These are phyloP conservation scores for Xenopus borealis DNA, from an alignment of 2,113 vertebrate genomes.

Conservation along the genomic window DNA sequence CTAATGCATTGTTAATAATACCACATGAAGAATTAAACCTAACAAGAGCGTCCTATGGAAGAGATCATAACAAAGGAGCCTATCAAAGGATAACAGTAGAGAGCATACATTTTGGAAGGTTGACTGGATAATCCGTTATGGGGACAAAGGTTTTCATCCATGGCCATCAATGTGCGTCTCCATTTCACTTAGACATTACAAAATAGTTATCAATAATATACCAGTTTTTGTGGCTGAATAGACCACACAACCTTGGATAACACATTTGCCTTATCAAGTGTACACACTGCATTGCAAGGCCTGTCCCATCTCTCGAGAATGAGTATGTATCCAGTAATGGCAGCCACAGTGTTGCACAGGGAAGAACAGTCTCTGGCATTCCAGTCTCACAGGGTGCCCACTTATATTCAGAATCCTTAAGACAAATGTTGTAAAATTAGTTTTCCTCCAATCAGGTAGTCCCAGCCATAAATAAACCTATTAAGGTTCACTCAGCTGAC, in stretches of 20 bases:
- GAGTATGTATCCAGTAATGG: not conserved
- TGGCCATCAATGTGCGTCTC: not conserved
- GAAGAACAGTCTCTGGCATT: not conserved
- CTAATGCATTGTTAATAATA: constrained; percentile 45
- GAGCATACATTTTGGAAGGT: constrained; percentile 33
- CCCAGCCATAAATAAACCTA: too few species aligned
- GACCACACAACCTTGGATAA: not conserved
- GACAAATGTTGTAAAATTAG: too few species aligned
- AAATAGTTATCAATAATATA: too few species aligned
- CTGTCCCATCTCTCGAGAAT: not conserved
- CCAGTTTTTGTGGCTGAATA: not conserved
- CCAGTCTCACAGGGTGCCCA: too few species aligned
- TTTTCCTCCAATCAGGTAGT: too few species aligned
- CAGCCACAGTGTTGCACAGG: not conserved
- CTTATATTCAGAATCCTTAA: too few species aligned
- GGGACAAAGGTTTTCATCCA: not conserved
- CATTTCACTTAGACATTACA: not conserved
- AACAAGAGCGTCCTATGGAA: constrained; percentile 37
- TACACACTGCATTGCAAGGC: not conserved
- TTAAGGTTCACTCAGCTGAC: too few species aligned
- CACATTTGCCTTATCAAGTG: not conserved
- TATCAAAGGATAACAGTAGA: constrained; percentile 29
- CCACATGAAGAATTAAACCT: constrained; percentile 36
- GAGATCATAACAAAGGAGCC: constrained; percentile 34
- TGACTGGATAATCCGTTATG: not conserved